Base-by-base conservation (phyloP, 37 sponge, comb jelly and placozoan genomes). In the Ephydatia muelleri region DNA sequence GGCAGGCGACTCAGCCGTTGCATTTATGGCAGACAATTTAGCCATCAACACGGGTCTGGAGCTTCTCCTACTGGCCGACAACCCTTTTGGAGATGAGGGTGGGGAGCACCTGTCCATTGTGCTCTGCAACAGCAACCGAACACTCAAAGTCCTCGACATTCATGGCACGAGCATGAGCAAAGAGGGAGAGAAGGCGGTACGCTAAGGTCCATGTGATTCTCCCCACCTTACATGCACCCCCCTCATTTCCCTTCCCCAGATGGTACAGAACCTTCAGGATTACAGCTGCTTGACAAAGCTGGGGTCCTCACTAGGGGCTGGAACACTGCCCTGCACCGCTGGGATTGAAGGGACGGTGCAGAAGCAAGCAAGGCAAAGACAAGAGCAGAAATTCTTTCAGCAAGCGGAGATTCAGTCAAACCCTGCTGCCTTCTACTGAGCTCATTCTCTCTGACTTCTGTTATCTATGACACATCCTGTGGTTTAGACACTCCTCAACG, bases 51-150 rank as follows among this genome's bases (percentile, higher is more conserved):
- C 86, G n/a, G 80, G 81, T 29, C 92, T 96, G 43, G 94, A 93
- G 66, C 89, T 84, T 77, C 79, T 96, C 43, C 85, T 91, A 2
- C 38, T 96, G 68, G 97, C 94, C 9, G 94, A 93, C 75, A 96
- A 93, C 57, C 94, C 97, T 5, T 91, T 96, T 83, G 90, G 94
- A 0, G 94, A 96, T 81, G 97, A 96, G 81, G 94, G 94, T 9
- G 92, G 89, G 35, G 37, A 36, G 29, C 89, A 82, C 26, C 83
- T 96, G 48, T 40, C 85, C 1, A 67, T 64, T 30, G 88, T 84
- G 2, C 86, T 96, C 39, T 93, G 92, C 64, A 27, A 78, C 0
- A 82, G 80, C 75, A 93, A 93, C 82, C 67, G 75, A 27, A 77
- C 92, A 21, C 85, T 93, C 31, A 75, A 49, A 49, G 80, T 89